Conservation (phyloP, 2,888 invertebrate genomes). For the Drosophila infuscata region DNA sequence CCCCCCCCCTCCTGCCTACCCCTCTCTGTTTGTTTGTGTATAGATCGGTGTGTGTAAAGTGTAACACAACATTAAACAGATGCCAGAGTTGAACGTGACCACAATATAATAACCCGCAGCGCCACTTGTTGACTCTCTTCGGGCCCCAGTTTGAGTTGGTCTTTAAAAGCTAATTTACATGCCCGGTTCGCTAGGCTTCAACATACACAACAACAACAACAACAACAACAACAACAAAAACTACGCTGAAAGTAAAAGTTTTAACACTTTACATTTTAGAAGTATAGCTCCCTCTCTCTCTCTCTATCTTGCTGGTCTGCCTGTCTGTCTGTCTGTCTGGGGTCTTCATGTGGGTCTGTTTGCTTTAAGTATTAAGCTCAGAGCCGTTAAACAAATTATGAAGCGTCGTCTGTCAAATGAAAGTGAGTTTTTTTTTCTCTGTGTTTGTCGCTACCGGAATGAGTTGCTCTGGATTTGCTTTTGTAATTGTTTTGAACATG, state of each 20-base stretch:
- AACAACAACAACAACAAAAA: slow-evolving; percentile 36
- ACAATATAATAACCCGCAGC: slow-evolving; percentile 80
- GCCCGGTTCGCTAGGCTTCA: slow-evolving; percentile 41
- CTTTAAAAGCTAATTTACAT: slow-evolving; percentile 76
- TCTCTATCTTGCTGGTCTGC: too few species aligned
- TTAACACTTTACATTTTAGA: slow-evolving; percentile 80
- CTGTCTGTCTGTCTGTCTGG: slow-evolving; percentile 1
- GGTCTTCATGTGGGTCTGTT: slow-evolving; percentile 54
- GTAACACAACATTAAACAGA: slow-evolving; percentile 80
- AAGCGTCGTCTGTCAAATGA: slow-evolving; percentile 70
- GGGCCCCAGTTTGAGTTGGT: slow-evolving; percentile 42
- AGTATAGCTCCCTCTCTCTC: slow-evolving; percentile 40
- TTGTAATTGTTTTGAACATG: slow-evolving; percentile 49
- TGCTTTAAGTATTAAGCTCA: slow-evolving; percentile 73
- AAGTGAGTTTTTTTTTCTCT: slow-evolving; percentile 46
- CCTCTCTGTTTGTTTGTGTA: slow-evolving; percentile 18
- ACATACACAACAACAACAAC: slow-evolving; percentile 35
- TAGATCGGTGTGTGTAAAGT: slow-evolving; percentile 69
- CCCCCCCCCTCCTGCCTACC: background rate
- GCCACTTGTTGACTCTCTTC: slow-evolving; percentile 70
- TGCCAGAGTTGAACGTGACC: slow-evolving; percentile 81
- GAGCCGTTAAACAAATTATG: slow-evolving; percentile 62
- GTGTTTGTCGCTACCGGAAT: slow-evolving; percentile 14
- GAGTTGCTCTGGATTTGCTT: slow-evolving; percentile 41
- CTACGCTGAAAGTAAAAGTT: slow-evolving; percentile 75